Conservation (phyloP, 2,888 invertebrate genomes). For the Sarcophaga subvicina region DNA sequence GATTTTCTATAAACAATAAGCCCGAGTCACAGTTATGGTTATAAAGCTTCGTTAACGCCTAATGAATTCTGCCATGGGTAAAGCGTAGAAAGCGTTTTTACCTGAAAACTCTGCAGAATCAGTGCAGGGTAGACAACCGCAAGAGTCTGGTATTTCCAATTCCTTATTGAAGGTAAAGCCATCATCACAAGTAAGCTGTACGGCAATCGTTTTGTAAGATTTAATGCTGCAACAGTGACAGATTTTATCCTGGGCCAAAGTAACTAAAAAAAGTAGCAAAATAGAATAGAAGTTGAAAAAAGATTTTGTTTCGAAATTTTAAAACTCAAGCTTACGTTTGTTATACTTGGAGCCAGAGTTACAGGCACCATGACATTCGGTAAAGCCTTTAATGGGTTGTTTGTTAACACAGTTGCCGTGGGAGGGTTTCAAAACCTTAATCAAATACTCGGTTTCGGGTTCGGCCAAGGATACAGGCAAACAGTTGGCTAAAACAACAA, state of each 20-base stretch:
- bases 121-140: slow-evolving; percentile 76
- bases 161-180: slow-evolving; percentile 75
- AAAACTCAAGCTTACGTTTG: slow-evolving; percentile 82
- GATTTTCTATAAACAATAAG: too few relatives aligned
- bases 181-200: slow-evolving; percentile 82
- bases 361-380: slow-evolving; percentile 88
- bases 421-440: slow-evolving; percentile 81
- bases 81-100: slow-evolving; percentile 68
- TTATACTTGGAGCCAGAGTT: slow-evolving; percentile 88
- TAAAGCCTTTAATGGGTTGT: slow-evolving; percentile 84
- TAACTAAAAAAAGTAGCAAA: slow-evolving; percentile 79
- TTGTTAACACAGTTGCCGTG: slow-evolving; percentile 87
- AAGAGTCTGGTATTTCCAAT: slow-evolving; percentile 77
- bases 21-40: too few relatives aligned
- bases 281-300: background rate
- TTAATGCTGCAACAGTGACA: slow-evolving; percentile 85
- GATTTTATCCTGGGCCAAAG: slow-evolving; percentile 83
- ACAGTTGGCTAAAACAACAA: slow-evolving; percentile 82
- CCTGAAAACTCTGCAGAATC: slow-evolving; percentile 70
- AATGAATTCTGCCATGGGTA: slow-evolving; percentile 62
- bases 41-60: slow-evolving; percentile 33
- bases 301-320: background rate
- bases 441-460: slow-evolving; percentile 84
- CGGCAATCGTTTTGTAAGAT: slow-evolving; percentile 75
- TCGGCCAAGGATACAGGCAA: slow-evolving; percentile 83